Evolutionary conservation across 2,888 invertebrate species (phyloP).

Genomic region (Caenorhabditis parvicauda): DNA sequence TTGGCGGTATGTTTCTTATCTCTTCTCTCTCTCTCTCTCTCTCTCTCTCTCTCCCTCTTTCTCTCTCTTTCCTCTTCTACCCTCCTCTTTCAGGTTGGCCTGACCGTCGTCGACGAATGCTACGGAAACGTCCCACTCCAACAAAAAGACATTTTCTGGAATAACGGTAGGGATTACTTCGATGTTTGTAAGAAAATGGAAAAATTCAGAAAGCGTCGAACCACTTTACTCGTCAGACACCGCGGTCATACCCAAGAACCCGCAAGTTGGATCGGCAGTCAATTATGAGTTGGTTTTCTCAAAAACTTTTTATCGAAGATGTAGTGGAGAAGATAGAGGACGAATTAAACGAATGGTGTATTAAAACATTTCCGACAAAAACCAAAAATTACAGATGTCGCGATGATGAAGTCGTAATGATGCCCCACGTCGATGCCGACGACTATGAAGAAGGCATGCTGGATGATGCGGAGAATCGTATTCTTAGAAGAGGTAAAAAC

Average conservation of each 20-base stretch:
- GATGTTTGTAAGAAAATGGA: not conserved
- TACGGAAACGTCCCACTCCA: slow-evolving; percentile 36
- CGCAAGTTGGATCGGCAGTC: slow-evolving; percentile 42
- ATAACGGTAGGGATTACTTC: slow-evolving; percentile 4
- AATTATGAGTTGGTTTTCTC: slow-evolving; percentile 38
- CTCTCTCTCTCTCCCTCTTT: not conserved
- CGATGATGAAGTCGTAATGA: slow-evolving; percentile 34
- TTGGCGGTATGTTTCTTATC: slow-evolving; percentile 27
- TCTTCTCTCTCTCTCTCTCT: not conserved
- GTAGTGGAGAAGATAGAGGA: too few relatives aligned
- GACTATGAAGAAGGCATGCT: slow-evolving; percentile 12
- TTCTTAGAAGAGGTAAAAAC: too few relatives aligned
- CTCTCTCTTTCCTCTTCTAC: too few relatives aligned
- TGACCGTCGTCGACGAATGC: slow-evolving; percentile 41
- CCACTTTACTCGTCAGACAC: slow-evolving; percentile 46
- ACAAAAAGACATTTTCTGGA: slow-evolving; percentile 42
- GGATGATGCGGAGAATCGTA: slow-evolving; percentile 10
- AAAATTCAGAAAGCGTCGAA: slow-evolving; percentile 7
- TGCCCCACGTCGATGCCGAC: slow-evolving; percentile 20
- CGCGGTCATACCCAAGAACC: slow-evolving; percentile 34
- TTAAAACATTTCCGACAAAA: too few relatives aligned
- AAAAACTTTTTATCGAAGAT: too few relatives aligned
- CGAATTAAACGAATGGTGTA: too few relatives aligned
- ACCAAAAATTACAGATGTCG: slow-evolving; percentile 11
- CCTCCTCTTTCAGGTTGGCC: slow-evolving; percentile 23